These are phyloP conservation scores for Cataglyphis altisquamis DNA, from an alignment of 2,888 invertebrate genomes.

Conservation along the genomic window DNA sequence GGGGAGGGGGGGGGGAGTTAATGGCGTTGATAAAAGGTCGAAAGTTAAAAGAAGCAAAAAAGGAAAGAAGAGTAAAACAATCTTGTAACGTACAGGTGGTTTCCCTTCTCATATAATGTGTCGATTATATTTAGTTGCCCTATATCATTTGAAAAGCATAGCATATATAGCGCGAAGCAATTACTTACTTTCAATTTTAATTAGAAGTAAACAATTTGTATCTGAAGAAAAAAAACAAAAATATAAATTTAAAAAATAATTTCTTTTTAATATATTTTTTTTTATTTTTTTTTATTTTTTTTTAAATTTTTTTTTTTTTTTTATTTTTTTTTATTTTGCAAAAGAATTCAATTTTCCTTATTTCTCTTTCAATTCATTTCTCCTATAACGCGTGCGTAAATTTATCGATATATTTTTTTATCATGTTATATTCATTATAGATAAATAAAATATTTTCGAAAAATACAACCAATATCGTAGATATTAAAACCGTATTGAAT, in stretches of 20 bases:
- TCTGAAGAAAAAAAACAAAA: not conserved
- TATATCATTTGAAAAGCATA: not conserved
- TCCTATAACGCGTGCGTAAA: not conserved
- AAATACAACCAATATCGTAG: not conserved
- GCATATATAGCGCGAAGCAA: not conserved
- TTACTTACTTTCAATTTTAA: not conserved
- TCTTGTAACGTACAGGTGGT: slow-evolving; percentile 54
- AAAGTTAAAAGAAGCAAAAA: slow-evolving; percentile 61
- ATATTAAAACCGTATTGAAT: slow-evolving; percentile 30
- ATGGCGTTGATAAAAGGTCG: slow-evolving; percentile 45
- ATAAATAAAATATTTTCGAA: slow-evolving; percentile 21
- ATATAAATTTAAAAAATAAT: not conserved
- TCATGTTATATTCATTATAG: slow-evolving; percentile 21
- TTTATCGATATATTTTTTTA: slow-evolving; percentile 2
- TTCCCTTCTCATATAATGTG: slow-evolving; percentile 10
- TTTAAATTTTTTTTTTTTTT: slow-evolving; percentile 7
- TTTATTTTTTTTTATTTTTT: slow-evolving; percentile 17
- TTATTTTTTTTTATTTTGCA: not conserved
- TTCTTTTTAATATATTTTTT: not conserved
- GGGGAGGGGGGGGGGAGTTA: slow-evolving; percentile 20
- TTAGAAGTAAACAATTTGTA: not conserved
- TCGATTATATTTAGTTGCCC: slow-evolving; percentile 17
- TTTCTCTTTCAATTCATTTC: slow-evolving; percentile 16
- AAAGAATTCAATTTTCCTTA: not conserved
- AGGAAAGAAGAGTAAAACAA: slow-evolving; percentile 54